phyloP scores from a whole-genome alignment of 1,140 invertebrate genomes.

The Amphibalanus amphitrite region DNA sequence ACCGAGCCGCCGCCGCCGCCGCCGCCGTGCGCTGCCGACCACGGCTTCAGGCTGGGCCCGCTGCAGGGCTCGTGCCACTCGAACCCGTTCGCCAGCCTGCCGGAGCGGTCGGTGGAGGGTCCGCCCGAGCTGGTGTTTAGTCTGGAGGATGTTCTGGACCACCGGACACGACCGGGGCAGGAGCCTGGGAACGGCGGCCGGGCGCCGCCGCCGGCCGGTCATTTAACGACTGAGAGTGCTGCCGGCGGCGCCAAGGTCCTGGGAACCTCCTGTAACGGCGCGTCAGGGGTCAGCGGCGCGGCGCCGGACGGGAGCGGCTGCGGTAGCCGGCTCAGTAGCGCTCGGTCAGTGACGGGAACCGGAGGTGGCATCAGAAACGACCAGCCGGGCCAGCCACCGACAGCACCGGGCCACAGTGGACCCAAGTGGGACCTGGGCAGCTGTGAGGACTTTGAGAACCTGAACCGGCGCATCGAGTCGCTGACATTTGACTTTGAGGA shows the following conservation, averaged over 20 bases:
- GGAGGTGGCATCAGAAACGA: neutral
- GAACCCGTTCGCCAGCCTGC: neutral
- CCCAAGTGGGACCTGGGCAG: neutral
- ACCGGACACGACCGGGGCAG: neutral
- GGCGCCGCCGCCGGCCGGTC: too few species aligned
- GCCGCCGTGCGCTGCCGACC: too few species aligned
- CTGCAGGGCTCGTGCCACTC: neutral
- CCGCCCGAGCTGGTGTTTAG: neutral
- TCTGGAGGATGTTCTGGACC: neutral
- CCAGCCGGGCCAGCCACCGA: too few species aligned
- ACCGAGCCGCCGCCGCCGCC: too few species aligned
- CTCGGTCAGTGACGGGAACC: neutral
- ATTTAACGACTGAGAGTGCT: neutral
- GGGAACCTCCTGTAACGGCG: neutral
- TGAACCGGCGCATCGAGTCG: conserved; percentile 3
- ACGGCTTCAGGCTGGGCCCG: neutral
- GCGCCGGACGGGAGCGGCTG: too few species aligned
- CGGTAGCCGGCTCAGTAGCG: neutral
- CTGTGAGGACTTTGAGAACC: conserved; percentile 1
- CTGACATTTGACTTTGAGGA: conserved; percentile 1
- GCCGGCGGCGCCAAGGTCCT: conserved; percentile 1
- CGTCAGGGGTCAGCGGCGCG: neutral
- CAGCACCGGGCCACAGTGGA: neutral
- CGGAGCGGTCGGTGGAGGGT: neutral
- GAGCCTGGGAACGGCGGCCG: neutral